Base-by-base conservation (phyloP, 1,140 invertebrate species). In the Pentalonia nigronervosa region DNA sequence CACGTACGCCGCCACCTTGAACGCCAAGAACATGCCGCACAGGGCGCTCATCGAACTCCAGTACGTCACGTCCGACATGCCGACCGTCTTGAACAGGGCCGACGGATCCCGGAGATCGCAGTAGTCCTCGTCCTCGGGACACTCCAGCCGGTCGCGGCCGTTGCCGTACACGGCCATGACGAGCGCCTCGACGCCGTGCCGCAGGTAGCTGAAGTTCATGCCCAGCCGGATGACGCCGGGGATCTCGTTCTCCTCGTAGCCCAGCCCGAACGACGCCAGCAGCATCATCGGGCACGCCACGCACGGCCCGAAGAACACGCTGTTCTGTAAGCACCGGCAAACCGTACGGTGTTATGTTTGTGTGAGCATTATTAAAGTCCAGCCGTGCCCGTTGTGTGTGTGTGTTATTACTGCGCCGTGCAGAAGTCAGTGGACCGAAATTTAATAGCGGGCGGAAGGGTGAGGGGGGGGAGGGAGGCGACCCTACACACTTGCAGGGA, bases 171-270 rank as follows among this genome's bases (percentile, higher is more conserved):
- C 96, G 0, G 98, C 96, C 7, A 97, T 96, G 1, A 98, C 96
- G 0, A 98, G 95, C 4, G 97, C 97, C 95, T 99, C 98, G 60
- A 99, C 96, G 11, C 96, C 96, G 94, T 97, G 97, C 76, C 98
- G 96, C 89, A 99, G 96, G 95, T 97, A 99, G 94, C 98, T 98
- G n/a, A 97, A 96, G 94, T 98, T 97, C 95, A 98, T 97, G 0
- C 97, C 95, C 94, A 98, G 95, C 93, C 96, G 95, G 94, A 97
- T 96, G 94, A 97, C 96, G 0, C 97, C 95, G 0, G 98, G 97
- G 93, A 97, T 95, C 7, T 96, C 96, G 11, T 95, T 95, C 86
- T 96, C 96, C 1, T 96, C 96, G 89, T 95, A 96, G 0, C 97
- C 97, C 88, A 98, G 96, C 89, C 97, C 97, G 95, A 98, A 97